A percentile compares a stretch with the other conserved stretches of the same genome.
Evolutionary conservation across 2,113 vertebrate genomes (phyloP).

Genomic region (Crotalus viridis): DNA sequence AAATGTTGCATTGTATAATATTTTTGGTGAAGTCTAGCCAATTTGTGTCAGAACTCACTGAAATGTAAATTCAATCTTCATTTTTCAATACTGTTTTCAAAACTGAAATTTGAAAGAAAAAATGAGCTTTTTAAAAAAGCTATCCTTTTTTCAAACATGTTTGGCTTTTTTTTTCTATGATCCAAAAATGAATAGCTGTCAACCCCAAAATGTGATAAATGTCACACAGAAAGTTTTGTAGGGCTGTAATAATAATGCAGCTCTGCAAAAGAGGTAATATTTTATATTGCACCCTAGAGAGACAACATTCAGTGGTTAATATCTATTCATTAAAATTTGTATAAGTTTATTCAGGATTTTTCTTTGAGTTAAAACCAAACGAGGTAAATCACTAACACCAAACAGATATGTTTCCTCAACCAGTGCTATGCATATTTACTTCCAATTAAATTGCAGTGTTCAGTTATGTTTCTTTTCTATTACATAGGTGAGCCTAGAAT

Average conservation of each 20-base stretch:
- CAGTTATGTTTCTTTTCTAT: neutral
- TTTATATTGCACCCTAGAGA: neutral
- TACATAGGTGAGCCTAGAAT: neutral
- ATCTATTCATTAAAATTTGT: neutral
- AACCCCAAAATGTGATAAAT: neutral
- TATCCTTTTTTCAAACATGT: neutral
- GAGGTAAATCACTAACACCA: neutral
- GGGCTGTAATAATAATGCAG: fast-evolving
- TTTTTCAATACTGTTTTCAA: neutral
- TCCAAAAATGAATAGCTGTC: neutral
- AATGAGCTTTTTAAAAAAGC: neutral
- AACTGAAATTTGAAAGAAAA: neutral
- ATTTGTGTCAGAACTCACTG: conserved; percentile 22
- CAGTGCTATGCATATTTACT: neutral
- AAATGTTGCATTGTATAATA: conserved; percentile 10
- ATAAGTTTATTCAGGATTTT: neutral
- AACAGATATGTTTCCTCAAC: neutral
- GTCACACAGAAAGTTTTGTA: neutral
- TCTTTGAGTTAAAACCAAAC: neutral
- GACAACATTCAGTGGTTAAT: neutral
- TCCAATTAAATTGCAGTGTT: neutral
- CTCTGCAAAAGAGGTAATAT: neutral
- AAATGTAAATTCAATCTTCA: conserved; percentile 24
- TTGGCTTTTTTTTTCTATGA: neutral
- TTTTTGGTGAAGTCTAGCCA: conserved; percentile 8